Conservation (phyloP, 2,797 vertebrate species). For the Onychomys torridus region DNA sequence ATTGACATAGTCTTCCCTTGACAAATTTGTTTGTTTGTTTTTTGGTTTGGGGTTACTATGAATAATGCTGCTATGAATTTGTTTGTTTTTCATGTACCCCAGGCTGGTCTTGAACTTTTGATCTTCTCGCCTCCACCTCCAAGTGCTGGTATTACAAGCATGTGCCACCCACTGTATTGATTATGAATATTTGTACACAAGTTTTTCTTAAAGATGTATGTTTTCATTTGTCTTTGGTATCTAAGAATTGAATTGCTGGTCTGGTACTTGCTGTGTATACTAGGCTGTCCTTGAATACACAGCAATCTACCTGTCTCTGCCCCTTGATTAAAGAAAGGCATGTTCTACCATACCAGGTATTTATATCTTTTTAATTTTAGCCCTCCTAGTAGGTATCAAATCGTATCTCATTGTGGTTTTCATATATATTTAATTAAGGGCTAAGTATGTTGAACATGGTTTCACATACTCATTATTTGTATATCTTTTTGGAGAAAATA, state of each 20-base stretch:
- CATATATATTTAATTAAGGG: conserved; percentile 21
- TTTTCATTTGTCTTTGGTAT: conserved; percentile 53
- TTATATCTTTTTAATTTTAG: conserved; percentile 46
- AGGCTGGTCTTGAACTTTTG: neutral
- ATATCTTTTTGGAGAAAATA: conserved; percentile 46
- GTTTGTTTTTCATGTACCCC: neutral
- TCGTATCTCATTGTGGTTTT: conserved; percentile 40
- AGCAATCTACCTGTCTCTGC: neutral
- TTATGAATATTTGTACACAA: neutral
- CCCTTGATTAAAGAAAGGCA: neutral
- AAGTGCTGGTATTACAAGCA: neutral
- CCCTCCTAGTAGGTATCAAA: neutral
- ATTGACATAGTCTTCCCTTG: conserved; percentile 34
- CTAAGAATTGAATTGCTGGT: conserved; percentile 41
- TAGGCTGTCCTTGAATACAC: neutral
- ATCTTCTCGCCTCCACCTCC: neutral
- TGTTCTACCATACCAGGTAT: neutral
- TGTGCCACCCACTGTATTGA: neutral
- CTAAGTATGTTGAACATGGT: neutral
- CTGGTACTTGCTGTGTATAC: neutral
- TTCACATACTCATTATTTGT: conserved; percentile 22
- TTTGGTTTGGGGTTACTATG: conserved; percentile 31
- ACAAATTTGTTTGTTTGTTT: neutral
- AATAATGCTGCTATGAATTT: neutral
- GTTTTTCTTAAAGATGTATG: neutral